Evolutionary conservation across 2,113 vertebrate species (phyloP).

Genomic region (Anthoscopus minutus): DNA sequence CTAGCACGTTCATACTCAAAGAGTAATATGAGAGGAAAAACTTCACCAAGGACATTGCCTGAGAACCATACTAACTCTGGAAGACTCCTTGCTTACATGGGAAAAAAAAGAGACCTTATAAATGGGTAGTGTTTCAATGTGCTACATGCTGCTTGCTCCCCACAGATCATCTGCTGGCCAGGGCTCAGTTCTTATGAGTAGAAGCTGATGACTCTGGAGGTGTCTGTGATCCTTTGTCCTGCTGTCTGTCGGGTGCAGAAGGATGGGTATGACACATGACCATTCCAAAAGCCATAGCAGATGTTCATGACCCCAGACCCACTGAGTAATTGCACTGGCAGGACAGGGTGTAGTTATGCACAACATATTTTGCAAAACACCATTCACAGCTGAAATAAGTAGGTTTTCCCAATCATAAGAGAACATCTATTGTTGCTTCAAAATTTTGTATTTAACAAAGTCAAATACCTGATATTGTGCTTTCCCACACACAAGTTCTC

Average conservation of each 20-base stretch:
- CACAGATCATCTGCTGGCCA: neutral
- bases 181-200: neutral
- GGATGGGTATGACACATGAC: neutral
- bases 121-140: neutral
- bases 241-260: neutral
- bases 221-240: neutral
- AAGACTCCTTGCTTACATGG: neutral
- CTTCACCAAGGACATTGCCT: neutral
- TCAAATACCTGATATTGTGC: neutral
- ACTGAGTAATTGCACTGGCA: neutral
- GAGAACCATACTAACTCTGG: neutral
- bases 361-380: neutral
- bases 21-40: neutral
- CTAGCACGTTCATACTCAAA: neutral
- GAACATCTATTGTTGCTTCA: neutral
- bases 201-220: neutral
- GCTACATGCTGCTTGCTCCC: neutral
- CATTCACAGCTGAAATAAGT: neutral
- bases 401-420: neutral
- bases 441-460: neutral
- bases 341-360: neutral
- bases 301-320: neutral
- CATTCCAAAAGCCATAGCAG: neutral
- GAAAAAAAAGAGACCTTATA: neutral
- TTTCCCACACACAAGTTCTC: neutral